Base-by-base conservation (phyloP, 2,113 vertebrate species). In the Takifugu bimaculatus region DNA sequence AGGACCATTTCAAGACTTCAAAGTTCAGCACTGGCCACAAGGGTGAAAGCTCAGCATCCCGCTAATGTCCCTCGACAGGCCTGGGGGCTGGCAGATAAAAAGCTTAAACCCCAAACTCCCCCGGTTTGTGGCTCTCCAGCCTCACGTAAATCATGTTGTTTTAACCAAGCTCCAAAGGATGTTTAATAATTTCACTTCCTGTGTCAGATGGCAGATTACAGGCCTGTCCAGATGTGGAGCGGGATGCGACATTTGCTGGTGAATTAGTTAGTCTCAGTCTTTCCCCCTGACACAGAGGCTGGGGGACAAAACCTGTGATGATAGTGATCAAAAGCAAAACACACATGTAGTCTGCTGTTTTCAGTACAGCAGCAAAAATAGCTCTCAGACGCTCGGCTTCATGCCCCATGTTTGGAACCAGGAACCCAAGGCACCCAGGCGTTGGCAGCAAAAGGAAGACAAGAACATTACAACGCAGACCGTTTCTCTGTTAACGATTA, bases 61-160 rank as follows among this genome's bases (percentile, higher is more conserved):
- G 49, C 85, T 80, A 81, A 85, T 84, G 75, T 83, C 81, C 78
- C 74, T 65, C 64, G 59, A 87, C 84, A 78, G 72, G 82, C 87
- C 87, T 88, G 85, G 65, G 86, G 86, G 81, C 66, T 50, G 52
- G 50, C 64, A 83, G 87, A 89, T 89, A 89, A 91, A 91, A 90
- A 85, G 87, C 87, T 87, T 88, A 85, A 81, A 84, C 78, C 74
- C 66, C 72, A 75, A 83, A 86, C 64, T 82, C 44, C 52, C 68
- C 68, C 47, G 64, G 64, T 73, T 75, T 65, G 59, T 44, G 67
- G 77, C 69, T 79, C 78, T 73, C 63, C 57, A 70, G 67, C 74
- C 75, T 62, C 65, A 61, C 66, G 69, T 54, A 67, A 78, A 90
- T 91, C 88, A 85, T 90, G 91, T 80, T 77, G 72, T 77, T 87